Evolutionary conservation across 2,113 vertebrate species (phyloP).

Genomic region (Dryoscopus gambensis): DNA sequence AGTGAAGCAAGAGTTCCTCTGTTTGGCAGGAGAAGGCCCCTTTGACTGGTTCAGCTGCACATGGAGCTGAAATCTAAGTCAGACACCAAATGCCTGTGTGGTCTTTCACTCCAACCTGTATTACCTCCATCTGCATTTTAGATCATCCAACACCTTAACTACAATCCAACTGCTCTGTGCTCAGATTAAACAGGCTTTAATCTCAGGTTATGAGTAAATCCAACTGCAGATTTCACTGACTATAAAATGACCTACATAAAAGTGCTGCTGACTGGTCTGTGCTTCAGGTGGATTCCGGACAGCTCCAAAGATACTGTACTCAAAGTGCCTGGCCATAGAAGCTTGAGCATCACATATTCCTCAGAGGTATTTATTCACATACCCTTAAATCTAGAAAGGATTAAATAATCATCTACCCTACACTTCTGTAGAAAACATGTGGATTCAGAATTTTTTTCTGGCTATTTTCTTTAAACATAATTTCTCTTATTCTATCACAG

Average conservation of each 20-base stretch:
- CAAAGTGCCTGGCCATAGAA: background rate
- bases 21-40: background rate
- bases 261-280: background rate
- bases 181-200: background rate
- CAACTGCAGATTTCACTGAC: background rate
- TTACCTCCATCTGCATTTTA: background rate
- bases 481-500: background rate
- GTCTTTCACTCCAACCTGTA: background rate
- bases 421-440: background rate
- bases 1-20: background rate
- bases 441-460: background rate
- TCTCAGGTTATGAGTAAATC: background rate
- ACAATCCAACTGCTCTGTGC: background rate
- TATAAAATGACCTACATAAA: background rate
- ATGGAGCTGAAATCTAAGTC: background rate
- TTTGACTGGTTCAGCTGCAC: background rate
- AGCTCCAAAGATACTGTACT: background rate
- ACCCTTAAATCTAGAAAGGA: background rate
- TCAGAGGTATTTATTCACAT: background rate
- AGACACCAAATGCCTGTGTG: background rate
- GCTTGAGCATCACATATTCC: background rate
- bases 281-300: background rate
- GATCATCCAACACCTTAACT: background rate
- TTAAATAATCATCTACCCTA: background rate
- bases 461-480: background rate